These are phyloP conservation scores for Drosophila neocordata DNA, from an alignment of 1,140 invertebrate genomes.

Conservation along the genomic window DNA sequence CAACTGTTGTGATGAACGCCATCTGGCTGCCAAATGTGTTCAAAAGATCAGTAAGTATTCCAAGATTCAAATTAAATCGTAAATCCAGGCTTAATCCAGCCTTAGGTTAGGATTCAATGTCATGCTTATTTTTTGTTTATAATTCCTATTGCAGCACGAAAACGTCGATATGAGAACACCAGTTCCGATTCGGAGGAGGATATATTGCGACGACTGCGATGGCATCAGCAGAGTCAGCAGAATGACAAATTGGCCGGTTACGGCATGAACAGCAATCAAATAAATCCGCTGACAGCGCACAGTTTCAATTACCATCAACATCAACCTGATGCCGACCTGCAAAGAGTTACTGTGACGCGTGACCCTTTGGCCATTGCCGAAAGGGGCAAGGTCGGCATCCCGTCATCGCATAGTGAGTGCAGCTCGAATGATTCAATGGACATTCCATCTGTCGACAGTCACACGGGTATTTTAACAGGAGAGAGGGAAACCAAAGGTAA, in stretches of 20 bases:
- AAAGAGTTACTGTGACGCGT: conserved; percentile 71
- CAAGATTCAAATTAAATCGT: not conserved
- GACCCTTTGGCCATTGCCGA: conserved; percentile 81
- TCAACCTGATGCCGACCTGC: conserved; percentile 65
- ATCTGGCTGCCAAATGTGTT: conserved; percentile 83
- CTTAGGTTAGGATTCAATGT: too few relatives aligned
- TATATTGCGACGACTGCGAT: conserved; percentile 86
- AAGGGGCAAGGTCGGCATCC: conserved; percentile 81
- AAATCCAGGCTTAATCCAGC: too few relatives aligned
- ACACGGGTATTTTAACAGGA: conserved; percentile 76
- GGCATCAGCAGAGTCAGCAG: conserved; percentile 72
- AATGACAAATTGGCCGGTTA: conserved; percentile 67
- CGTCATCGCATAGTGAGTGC: conserved; percentile 82
- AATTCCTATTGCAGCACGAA: conserved; percentile 56
- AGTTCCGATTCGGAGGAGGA: conserved; percentile 91
- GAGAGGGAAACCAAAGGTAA: conserved; percentile 81
- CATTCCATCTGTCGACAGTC: conserved; percentile 75
- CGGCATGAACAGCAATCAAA: conserved; percentile 66
- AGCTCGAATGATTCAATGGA: conserved; percentile 82
- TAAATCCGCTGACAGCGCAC: conserved; percentile 65
- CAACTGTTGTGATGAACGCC: conserved; percentile 85
- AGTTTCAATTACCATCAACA: conserved; percentile 72
- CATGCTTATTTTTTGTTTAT: too few relatives aligned
- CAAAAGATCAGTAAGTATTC: conserved; percentile 83
- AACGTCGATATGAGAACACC: conserved; percentile 84